These are phyloP conservation scores for Zaprionus camerounensis DNA, from an alignment of 1,140 invertebrate species.

Conservation along the genomic window DNA sequence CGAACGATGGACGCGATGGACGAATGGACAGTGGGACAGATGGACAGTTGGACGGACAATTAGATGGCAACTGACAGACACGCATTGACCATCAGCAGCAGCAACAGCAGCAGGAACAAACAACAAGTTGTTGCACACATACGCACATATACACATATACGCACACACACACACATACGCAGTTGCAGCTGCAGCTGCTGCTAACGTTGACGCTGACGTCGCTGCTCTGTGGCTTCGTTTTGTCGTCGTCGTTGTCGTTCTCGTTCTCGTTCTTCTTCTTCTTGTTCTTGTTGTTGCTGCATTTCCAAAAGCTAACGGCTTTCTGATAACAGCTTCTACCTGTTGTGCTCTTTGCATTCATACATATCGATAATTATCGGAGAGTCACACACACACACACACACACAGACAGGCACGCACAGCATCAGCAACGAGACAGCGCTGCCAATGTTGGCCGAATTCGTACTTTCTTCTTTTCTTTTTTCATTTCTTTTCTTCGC, in stretches of 20 bases:
- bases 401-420: neutral
- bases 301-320: conserved; percentile 49
- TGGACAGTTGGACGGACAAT: conserved; percentile 1
- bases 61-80: conserved; percentile 27
- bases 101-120: conserved; percentile 37
- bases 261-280: neutral
- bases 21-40: conserved; percentile 22
- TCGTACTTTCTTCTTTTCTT: conserved; percentile 74
- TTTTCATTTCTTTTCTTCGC: conserved; percentile 25
- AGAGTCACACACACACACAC: conserved; percentile 20
- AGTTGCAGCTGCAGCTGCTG: conserved; percentile 18
- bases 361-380: conserved; percentile 50
- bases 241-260: neutral
- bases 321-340: conserved; percentile 42
- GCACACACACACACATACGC: conserved; percentile 11
- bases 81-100: conserved; percentile 44
- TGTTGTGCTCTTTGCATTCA: conserved; percentile 39
- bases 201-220: neutral
- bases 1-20: conserved; percentile 36
- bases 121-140: conserved; percentile 47
- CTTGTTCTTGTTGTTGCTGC: conserved; percentile 26
- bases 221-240: neutral
- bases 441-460: conserved; percentile 55
- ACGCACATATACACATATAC: conserved; percentile 7
- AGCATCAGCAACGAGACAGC: conserved; percentile 35